Evolutionary conservation across 2,888 invertebrate genomes (phyloP).

Genomic region (Microctonus aethiopoides): DNA sequence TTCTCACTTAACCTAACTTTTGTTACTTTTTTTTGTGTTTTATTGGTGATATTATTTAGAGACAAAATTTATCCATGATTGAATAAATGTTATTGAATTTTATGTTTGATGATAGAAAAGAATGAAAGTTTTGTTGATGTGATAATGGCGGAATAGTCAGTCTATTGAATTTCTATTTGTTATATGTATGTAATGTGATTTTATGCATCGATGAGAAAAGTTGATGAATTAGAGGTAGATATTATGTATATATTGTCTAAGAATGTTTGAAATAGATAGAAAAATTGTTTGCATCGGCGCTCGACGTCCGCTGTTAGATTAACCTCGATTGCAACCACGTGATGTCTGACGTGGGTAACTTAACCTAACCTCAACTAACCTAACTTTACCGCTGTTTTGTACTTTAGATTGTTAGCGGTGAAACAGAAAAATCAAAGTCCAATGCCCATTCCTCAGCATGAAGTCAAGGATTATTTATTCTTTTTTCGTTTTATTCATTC

Average conservation of each 20-base stretch:
- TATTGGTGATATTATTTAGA: neutral
- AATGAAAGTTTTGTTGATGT: neutral
- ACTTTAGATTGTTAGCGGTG: slow-evolving; percentile 28
- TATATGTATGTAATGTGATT: too few species aligned
- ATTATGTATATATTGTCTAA: too few species aligned
- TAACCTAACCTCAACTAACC: slow-evolving; percentile 52
- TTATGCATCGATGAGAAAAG: too few species aligned
- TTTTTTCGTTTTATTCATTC: neutral
- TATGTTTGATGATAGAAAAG: neutral
- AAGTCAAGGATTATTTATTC: slow-evolving; percentile 23
- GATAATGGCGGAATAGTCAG: too few species aligned
- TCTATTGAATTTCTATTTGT: neutral
- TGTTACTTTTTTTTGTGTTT: neutral
- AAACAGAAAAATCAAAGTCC: slow-evolving; percentile 28
- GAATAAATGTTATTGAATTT: too few species aligned
- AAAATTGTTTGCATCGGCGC: slow-evolving; percentile 64
- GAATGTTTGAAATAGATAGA: too few species aligned
- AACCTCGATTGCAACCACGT: slow-evolving; percentile 65
- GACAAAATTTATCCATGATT: neutral
- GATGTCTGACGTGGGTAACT: slow-evolving; percentile 52
- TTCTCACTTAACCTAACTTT: slow-evolving; percentile 19
- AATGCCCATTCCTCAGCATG: slow-evolving; percentile 18
- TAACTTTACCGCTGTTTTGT: slow-evolving; percentile 18
- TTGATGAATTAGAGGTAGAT: too few species aligned
- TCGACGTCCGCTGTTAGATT: slow-evolving; percentile 53